Evolutionary conservation across 2,888 invertebrate species (phyloP), one percentile per base, ranked within the genome.

Genomic region (Melanchra persicariae): DNA sequence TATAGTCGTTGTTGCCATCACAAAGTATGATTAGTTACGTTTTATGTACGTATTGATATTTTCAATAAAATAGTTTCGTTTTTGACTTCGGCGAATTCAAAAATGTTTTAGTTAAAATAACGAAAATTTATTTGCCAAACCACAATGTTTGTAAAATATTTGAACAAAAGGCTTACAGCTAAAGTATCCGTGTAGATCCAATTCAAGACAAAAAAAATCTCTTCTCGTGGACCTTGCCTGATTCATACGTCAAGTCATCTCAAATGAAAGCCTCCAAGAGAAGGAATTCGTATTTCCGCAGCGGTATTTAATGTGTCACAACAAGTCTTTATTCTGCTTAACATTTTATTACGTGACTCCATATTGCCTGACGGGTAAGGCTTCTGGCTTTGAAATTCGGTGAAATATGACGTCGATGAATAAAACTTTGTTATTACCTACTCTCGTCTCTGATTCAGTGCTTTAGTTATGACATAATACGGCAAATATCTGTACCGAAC

Each of bases 291-390:
- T 78, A 69, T 84, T 82, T 80, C 67, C 66, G 64, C 74, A 51
- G 73, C 60, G 68, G 80, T 71, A 82, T 84, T 82, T 81, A 82
- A 78, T 79, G 74, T 84, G 82, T 81, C 84, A 81, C 78, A 77
- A 66, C 77, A 81, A 80, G 73, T 73, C 78, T 77, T 84, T 74
- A 77, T 74, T 75, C 74, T 51, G 62, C 67, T 70, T 68, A 70
- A 75, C 79, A 74, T 83, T 83, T 78, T 78, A 83, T 81, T 77
- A 83, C 79, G 70, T 77, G 72, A 74, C 81, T 60, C 71, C 61
- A 70, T 77, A 62, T 67, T 67, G 43, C 70, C 74, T 74, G 67
- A 62, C 47, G 45, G 59, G n/a, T 57, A 26, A 73, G 43, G 54
- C 45, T 54, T n/a, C 51, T 34, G 62, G 26, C 57, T 70, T 73